These are phyloP conservation scores for Halcyon smyrnensis DNA, from an alignment of 2,797 vertebrate species.

Conservation along the genomic window DNA sequence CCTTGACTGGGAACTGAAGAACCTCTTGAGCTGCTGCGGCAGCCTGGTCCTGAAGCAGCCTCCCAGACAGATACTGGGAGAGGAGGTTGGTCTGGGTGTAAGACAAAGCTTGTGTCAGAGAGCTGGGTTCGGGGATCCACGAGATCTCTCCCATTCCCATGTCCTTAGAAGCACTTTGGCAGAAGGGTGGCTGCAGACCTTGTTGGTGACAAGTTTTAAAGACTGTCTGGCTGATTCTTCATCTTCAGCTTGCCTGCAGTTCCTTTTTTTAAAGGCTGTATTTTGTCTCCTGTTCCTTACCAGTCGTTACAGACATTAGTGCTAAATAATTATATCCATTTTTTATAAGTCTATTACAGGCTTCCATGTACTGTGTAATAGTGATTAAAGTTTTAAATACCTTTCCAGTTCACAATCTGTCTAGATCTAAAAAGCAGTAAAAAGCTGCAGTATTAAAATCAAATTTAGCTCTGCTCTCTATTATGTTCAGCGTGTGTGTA, in stretches of 20 bases:
- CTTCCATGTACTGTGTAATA: conserved; percentile 34
- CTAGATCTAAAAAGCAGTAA: conserved; percentile 51
- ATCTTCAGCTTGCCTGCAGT: background rate
- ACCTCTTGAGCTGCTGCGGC: background rate
- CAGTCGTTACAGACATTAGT: conserved; percentile 38
- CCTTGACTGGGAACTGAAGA: background rate
- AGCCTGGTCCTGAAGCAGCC: background rate
- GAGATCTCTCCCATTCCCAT: background rate
- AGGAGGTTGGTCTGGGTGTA: background rate
- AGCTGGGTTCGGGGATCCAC: background rate
- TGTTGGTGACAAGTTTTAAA: background rate
- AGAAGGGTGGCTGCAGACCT: background rate
- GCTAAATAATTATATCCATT: conserved; percentile 54
- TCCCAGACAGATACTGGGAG: background rate
- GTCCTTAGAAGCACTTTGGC: conserved; percentile 57
- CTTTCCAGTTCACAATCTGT: conserved; percentile 29
- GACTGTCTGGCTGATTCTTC: background rate
- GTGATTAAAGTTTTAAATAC: conserved; percentile 64
- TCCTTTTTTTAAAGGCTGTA: background rate
- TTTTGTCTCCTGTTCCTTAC: conserved; percentile 24
- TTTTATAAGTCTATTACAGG: conserved; percentile 63
- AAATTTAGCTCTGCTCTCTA: conserved; percentile 42
- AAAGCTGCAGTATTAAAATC: conserved; percentile 41
- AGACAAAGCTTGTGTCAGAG: background rate
- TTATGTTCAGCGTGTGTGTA: background rate